Base-by-base conservation (phyloP, 2,797 vertebrate species). In the Lepilemur ruficaudatus region DNA sequence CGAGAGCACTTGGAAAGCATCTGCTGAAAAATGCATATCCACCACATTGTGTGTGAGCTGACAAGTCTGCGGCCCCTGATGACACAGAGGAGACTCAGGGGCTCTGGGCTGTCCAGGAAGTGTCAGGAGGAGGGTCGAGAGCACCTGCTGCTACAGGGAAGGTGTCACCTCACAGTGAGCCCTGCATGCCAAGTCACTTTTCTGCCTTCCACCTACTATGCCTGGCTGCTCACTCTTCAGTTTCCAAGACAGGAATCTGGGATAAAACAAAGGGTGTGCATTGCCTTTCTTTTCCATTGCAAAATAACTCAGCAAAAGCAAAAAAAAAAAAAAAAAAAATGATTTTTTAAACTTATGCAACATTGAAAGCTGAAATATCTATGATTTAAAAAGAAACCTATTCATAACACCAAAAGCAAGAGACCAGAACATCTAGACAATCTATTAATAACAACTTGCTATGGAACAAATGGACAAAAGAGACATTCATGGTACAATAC, bases 371-470 rank as follows among this genome's bases (percentile, higher is more conserved):
- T 1, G 23, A 93, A 79, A 69, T 65, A 57, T 52, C 32, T 59
- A 43, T 89, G 28, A 80, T 59, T 93, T 83, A 87, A 83, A 91
- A 43, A 83, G 82, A 95, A 89, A 46, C 13, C 57, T 59, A 41
- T n/a, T 38, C 57, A 25, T 70, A 70, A 76, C 73, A 82, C 17
- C 78, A 75, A 22, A 4, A 59, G 50, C 79, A 91, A 46, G 93
- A 69, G 22, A 57, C 38, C 55, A 35, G 89, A 57, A 65, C 57
- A 35, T 79, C 67, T 57, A 79, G 86, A 89, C 25, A 91, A 63
- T 28, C 78, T 41, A 57, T 57, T 57, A 25, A 57, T 57, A 43
- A 59, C 28, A 63, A 38, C 6, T 67, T 46, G n/a, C 61, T 28
- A 2, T 7, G 23, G 76, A 84, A 23, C 32, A 82, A 75, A 38